Conservation (phyloP, 1,140 invertebrate species). For the Catajapyx aquilonaris region DNA sequence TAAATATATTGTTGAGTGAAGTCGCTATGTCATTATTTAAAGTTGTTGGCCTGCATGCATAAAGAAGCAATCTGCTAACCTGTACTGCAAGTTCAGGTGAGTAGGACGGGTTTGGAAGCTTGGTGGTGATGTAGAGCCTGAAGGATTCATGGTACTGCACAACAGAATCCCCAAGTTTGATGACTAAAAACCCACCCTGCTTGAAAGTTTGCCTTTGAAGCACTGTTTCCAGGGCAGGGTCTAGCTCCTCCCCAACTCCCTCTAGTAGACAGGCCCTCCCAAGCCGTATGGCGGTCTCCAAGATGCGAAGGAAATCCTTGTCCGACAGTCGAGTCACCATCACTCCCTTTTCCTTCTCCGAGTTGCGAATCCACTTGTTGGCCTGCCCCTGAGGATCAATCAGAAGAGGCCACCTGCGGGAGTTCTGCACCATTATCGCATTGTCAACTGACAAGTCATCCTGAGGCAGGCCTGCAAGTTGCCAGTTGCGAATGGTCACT, state of each 20-base stretch:
- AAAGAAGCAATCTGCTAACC: conserved; percentile 25
- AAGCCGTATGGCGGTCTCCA: conserved; percentile 51
- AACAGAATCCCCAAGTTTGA: conserved; percentile 35
- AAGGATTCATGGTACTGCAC: conserved; percentile 39
- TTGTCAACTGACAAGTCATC: conserved; percentile 45
- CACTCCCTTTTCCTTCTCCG: conserved; percentile 31
- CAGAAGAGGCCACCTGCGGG: conserved; percentile 38
- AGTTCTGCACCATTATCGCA: conserved; percentile 37
- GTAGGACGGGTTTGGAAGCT: conserved; percentile 46
- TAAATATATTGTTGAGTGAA: too few relatives aligned
- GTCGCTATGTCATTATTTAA: too few relatives aligned
- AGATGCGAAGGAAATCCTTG: conserved; percentile 37
- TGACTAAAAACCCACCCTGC: conserved; percentile 25
- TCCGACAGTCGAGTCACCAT: conserved; percentile 38
- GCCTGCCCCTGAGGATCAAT: conserved; percentile 50
- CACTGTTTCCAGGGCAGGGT: conserved; percentile 39
- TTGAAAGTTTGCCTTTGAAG: conserved; percentile 24
- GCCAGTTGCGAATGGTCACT: conserved; percentile 36
- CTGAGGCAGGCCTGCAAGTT: conserved; percentile 39
- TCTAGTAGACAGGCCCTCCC: conserved; percentile 40
- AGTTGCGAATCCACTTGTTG: conserved; percentile 48
- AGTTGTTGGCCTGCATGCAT: too few relatives aligned
- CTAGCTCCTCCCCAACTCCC: conserved; percentile 36
- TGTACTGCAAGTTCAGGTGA: conserved; percentile 42
- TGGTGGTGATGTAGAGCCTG: conserved; percentile 44